Conservation (phyloP, 1,140 invertebrate species). For the Hesperophylax magnus region DNA sequence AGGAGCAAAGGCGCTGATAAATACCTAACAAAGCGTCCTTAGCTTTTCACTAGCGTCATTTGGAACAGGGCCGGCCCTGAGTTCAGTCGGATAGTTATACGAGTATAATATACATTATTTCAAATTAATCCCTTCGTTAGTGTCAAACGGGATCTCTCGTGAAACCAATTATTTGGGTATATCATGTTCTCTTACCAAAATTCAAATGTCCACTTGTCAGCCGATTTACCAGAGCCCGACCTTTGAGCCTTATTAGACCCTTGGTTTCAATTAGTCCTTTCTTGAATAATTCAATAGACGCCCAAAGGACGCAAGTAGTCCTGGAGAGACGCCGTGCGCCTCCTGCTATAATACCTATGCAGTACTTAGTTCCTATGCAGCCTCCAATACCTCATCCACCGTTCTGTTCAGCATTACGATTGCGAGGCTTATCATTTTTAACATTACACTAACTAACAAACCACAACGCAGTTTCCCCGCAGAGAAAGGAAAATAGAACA, state of each 20-base stretch:
- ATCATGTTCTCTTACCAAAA: background rate
- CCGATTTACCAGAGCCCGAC: background rate
- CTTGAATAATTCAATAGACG: constrained; percentile 17
- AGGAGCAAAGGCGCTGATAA: too few species aligned
- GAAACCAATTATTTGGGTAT: background rate
- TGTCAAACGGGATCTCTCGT: too few species aligned
- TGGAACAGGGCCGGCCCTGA: too few species aligned
- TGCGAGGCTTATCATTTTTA: too few species aligned
- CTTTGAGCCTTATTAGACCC: constrained; percentile 17
- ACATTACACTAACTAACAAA: too few species aligned
- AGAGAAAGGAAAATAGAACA: too few species aligned
- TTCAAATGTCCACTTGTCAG: constrained; percentile 28
- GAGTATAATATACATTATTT: background rate
- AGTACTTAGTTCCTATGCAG: background rate
- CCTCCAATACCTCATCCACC: too few species aligned
- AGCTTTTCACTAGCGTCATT: too few species aligned
- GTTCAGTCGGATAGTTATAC: too few species aligned
- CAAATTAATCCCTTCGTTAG: background rate
- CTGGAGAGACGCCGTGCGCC: background rate
- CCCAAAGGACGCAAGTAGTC: background rate
- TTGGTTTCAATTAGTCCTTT: constrained; percentile 26
- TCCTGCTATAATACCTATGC: background rate
- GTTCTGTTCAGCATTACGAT: too few species aligned
- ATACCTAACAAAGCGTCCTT: too few species aligned
- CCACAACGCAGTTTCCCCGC: too few species aligned